Base-by-base conservation (phyloP, 2,113 vertebrate species). In the Thunnus thynnus region DNA sequence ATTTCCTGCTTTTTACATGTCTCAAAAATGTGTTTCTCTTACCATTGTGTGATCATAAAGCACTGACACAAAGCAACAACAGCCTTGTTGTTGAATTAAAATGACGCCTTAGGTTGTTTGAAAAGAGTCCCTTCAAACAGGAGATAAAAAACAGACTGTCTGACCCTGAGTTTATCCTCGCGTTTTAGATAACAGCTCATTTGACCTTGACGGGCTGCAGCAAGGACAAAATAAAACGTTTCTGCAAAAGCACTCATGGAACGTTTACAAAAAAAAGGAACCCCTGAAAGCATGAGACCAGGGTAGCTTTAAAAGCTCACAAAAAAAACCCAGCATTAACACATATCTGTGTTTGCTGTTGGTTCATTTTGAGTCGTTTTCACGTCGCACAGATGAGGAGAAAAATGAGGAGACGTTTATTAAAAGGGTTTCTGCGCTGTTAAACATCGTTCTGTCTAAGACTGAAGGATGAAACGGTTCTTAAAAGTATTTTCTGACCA, bases 141-240 rank as follows among this genome's bases (percentile, higher is more conserved):
- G 48, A 86, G 86, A 89, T 85, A 82, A 89, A 76, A 83, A 67
- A 41, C 74, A 76, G 64, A 69, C 80, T 12, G 65, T 13, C 27
- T 82, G 85, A 88, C 90, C 87, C 85, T 90, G 91, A 83, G 61
- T 88, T 83, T 84, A 86, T 88, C 88, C 75, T 68, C 73, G 7
- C 67, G 87, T 74, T 92, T 83, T 20, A 86, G 88, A 92, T 90
- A 92, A 86, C 72, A 72, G 69, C 77, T 86, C 14, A 3, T 82
- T 69, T 91, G 86, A 91, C 92, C 92, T 92, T 89, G 92, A 83
- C 22, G 3, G 65, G 79, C 48, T 12, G 51, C 62, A 67, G 84
- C 62, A 88, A 91, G 85, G 86, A 82, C 90, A 77, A 83, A 88
- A 90, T 86, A 87, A 83, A 52, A 32, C 36, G 36, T 73, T 88